A percentile compares a stretch with the other conserved stretches of the same genome.
These are phyloP conservation scores for Suillia variegata DNA, from an alignment of 2,888 invertebrate genomes.

Conservation along the genomic window DNA sequence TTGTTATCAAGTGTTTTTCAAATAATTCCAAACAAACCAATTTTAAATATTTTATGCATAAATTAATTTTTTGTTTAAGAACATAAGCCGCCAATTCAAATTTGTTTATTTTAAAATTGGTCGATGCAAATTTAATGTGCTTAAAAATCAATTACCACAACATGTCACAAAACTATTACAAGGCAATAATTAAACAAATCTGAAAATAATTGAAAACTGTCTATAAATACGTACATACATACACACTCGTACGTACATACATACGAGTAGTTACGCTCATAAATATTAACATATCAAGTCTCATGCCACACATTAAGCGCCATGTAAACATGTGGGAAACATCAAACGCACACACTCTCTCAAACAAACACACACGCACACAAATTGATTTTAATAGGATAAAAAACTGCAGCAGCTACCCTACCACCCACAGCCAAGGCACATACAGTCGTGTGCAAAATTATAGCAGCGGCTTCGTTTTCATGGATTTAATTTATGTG, in stretches of 20 bases:
- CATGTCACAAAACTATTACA: slow-evolving; percentile 18
- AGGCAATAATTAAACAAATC: slow-evolving; percentile 47
- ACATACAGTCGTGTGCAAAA: too few relatives aligned
- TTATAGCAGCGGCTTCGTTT: too few relatives aligned
- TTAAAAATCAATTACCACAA: slow-evolving; percentile 42
- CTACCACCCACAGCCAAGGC: background rate
- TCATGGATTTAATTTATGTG: too few relatives aligned
- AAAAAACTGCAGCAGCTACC: background rate
- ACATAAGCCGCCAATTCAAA: too few relatives aligned
- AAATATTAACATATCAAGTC: slow-evolving; percentile 9
- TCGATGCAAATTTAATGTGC: too few relatives aligned
- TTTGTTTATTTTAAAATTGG: too few relatives aligned
- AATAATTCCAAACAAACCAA: too few relatives aligned
- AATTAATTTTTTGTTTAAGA: too few relatives aligned
- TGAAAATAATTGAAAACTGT: slow-evolving; percentile 45
- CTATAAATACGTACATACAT: too few relatives aligned
- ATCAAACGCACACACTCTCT: background rate
- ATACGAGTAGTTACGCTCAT: background rate
- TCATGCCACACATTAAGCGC: slow-evolving; percentile 8
- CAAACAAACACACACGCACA: background rate
- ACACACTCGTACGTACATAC: too few relatives aligned
- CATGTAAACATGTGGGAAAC: background rate
- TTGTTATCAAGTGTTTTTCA: too few relatives aligned
- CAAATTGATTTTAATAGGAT: background rate
- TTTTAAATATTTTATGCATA: too few relatives aligned